Conservation (phyloP, 2,888 invertebrate genomes). For the Trimorus sp. region DNA sequence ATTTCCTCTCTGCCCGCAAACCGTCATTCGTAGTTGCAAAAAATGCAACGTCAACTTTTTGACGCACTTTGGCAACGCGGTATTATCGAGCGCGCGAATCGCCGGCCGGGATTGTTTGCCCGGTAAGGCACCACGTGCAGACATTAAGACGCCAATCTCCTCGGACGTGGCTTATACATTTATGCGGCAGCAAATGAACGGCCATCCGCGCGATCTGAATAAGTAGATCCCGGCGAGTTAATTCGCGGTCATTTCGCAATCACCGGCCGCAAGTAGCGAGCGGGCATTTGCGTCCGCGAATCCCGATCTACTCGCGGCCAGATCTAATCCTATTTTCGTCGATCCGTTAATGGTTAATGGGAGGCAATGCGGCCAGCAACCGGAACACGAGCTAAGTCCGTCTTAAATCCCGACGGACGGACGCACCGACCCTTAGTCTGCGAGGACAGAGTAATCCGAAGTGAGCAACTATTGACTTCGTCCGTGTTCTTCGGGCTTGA, state of each 20-base stretch:
- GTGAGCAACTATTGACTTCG: slow-evolving; percentile 78
- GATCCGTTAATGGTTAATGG: slow-evolving; percentile 82
- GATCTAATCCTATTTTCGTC: slow-evolving; percentile 81
- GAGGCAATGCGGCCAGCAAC: slow-evolving; percentile 81
- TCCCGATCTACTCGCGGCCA: slow-evolving; percentile 54
- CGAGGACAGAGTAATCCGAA: slow-evolving; percentile 78
- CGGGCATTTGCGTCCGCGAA: slow-evolving; percentile 45
- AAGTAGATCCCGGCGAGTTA: slow-evolving; percentile 24
- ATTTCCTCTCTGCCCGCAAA: no score
- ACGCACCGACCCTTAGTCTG: slow-evolving; percentile 71
- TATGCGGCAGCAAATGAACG: slow-evolving; percentile 47
- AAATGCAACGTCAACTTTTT: no score
- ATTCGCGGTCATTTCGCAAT: slow-evolving; percentile 37
- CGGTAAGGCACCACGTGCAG: slow-evolving; percentile 20
- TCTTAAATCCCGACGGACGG: slow-evolving; percentile 80
- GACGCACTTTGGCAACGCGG: neutral
- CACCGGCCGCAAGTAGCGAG: slow-evolving; percentile 28
- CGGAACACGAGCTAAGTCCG: slow-evolving; percentile 82
- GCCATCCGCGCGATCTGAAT: slow-evolving; percentile 23
- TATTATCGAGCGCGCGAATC: neutral
- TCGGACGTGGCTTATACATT: slow-evolving; percentile 44
- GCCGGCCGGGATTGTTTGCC: slow-evolving; percentile 12
- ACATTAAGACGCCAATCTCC: slow-evolving; percentile 33
- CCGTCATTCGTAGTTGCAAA: no score
- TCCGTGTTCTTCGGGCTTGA: slow-evolving; percentile 56